Conservation (phyloP, 2,797 vertebrate genomes). For the Lagocephalus sceleratus region DNA sequence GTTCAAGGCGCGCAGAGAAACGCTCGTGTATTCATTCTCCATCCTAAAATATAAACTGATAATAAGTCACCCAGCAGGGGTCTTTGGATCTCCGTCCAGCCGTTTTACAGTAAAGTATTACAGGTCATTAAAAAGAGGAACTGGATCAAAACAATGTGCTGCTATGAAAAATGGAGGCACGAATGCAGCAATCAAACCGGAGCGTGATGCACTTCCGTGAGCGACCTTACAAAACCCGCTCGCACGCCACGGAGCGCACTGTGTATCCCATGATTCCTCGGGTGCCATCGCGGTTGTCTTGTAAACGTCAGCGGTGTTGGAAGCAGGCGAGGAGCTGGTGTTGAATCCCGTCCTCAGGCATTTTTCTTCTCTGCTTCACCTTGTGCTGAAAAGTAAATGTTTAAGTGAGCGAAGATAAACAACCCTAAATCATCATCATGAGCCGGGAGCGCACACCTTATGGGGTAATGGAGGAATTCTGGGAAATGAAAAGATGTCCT, state of each 20-base stretch:
- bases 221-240: slow-evolving; percentile 3
- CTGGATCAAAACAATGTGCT: slow-evolving; percentile 58
- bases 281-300: slow-evolving; percentile 36
- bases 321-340: slow-evolving; percentile 4
- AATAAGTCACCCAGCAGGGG: slow-evolving; percentile 41
- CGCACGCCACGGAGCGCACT: not conserved
- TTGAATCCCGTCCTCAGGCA: slow-evolving; percentile 45
- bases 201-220: slow-evolving; percentile 19
- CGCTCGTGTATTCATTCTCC: slow-evolving; percentile 51
- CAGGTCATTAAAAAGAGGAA: slow-evolving; percentile 61
- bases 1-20: slow-evolving; percentile 30
- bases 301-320: slow-evolving; percentile 52
- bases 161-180: slow-evolving; percentile 34
- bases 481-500: slow-evolving; percentile 53
- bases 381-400: slow-evolving; percentile 72
- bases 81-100: slow-evolving; percentile 50
- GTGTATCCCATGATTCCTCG: slow-evolving; percentile 34
- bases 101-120: slow-evolving; percentile 55
- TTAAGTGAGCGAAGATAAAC: slow-evolving; percentile 70
- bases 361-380: slow-evolving; percentile 66
- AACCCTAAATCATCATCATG: slow-evolving; percentile 62
- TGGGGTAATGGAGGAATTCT: slow-evolving; percentile 56
- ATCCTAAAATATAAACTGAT: slow-evolving; percentile 43
- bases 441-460: slow-evolving; percentile 47
- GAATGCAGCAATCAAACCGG: not conserved